A percentile compares a stretch with the other conserved stretches of the same genome.
Evolutionary conservation across 1,140 invertebrate genomes (phyloP).

Genomic region (Pantala flavescens): DNA sequence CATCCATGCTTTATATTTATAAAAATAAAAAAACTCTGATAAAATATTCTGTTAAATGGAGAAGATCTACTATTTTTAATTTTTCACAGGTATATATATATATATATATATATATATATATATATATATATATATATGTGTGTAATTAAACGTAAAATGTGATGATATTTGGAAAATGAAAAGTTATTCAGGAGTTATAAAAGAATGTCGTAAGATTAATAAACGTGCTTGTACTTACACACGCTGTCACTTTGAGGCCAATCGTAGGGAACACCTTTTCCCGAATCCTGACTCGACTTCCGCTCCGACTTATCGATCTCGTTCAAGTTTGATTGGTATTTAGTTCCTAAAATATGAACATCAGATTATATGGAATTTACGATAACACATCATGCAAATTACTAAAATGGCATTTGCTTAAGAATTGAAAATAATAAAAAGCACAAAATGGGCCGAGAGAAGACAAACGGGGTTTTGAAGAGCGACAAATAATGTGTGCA

Average conservation of each 20-base stretch:
- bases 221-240: not conserved
- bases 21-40: too few relatives aligned
- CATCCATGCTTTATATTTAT: too few relatives aligned
- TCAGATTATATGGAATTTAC: too few relatives aligned
- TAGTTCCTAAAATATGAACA: conserved; percentile 22
- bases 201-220: not conserved
- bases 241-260: conserved; percentile 20
- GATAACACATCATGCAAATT: too few relatives aligned
- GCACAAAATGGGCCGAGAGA: not conserved
- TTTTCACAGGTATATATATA: not conserved
- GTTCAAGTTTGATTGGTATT: conserved; percentile 27
- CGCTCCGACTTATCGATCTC: conserved; percentile 28
- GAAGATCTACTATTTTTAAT: not conserved
- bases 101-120: not conserved
- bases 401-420: not conserved
- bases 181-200: not conserved
- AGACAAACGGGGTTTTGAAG: not conserved
- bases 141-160: not conserved
- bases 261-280: conserved; percentile 23
- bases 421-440: not conserved
- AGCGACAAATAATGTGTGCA: too few relatives aligned
- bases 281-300: conserved; percentile 23
- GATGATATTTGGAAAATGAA: not conserved
- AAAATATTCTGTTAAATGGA: too few relatives aligned
- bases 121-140: not conserved